Evolutionary conservation across 2,113 vertebrate species (phyloP), one percentile per base, ranked within the genome.

Genomic region (Chionomys nivalis): DNA sequence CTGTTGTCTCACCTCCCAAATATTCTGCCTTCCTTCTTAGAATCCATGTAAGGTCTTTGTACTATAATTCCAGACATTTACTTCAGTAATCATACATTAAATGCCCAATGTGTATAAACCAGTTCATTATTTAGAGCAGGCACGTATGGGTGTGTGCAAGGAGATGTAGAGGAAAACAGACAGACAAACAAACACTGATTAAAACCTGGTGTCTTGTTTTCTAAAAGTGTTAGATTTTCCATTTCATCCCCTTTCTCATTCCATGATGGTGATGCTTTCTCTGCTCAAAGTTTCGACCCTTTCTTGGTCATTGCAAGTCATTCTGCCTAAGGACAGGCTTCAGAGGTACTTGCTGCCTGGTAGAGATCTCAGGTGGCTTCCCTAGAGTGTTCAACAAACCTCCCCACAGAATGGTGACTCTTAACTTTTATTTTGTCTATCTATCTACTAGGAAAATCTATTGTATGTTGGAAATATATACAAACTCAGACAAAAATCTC

Each of bases 71-170:
- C 17, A 93, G 87, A 19, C 52, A 75, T 44, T 79, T 79, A 7
- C 33, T 83, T 86, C 28, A 65, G 79, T 28, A 82, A 89, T 44
- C 31, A 88, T 52, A 39, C 75, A 65, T 58, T 95, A 91, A 89
- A 89, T 61, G 39, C n/a, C 58, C 14, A 86, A 39, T 14, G 61
- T 81, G 36, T 42, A 33, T 2, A 16, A 89, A 58, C 5, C 31
- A 72, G 7, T 79, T 4, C 31, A 8, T 10, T 70, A 6, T 31
- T 77, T 47, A 83, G 19, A 19, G 55, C 3, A 39, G 4, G 24
- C 16, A 7, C 14, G 6, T 75, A 31, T n/a, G 55, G 26, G 47
- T 49, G 13, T 55, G 16, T 61, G 10, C 9, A 39, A n/a, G 36
- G 0, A 42, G 28, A 36, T 3, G 3, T 3, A 47, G 75, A 75